Base-by-base conservation (phyloP, 2,888 invertebrate genomes). In the Eristalis arbustorum region DNA sequence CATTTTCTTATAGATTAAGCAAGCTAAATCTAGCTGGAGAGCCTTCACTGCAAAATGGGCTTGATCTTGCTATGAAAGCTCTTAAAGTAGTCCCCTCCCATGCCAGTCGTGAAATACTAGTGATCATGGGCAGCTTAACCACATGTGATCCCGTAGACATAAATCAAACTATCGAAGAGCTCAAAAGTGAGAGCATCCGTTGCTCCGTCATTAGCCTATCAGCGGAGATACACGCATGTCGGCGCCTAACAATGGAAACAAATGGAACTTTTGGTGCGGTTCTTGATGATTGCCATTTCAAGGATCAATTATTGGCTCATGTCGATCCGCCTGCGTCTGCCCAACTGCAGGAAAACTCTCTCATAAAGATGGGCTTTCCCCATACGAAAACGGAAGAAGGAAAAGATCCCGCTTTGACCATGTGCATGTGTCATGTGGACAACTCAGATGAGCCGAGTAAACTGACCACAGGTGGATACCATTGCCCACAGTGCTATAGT, bases 121-220 rank as follows among this genome's bases (percentile, higher is more conserved):
- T 99, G 2, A 94, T 99, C 28, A 96, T 98, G 94, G 98, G 98
- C 2, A 98, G 98, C 89, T 94, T 99, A 28, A 98, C 99, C 0
- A 98, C 99, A 0, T 99, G 99, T 92, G 99, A 99, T 93, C 99
- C 99, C 1, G 96, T 97, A 22, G 98, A 99, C 91, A 98, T 99
- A 57, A 95, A 95, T 88, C 94, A 94, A 77, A 98, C 98, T 8
- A 97, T 98, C 89, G 94, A 96, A 92, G 93, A 92, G 62, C 92
- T 98, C 72, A 97, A 97, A 93, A 94, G 93, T 42, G 96, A 95
- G 92, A 96, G 97, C 62, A 96, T 99, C 63, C 94, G 98, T 76
- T 98, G 98, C 91, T 99, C 98, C 14, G 97, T 99, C 1, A 97
- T 99, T 90, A 98, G 98, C 56, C 93, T 99, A 64, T 97, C 98